Evolutionary conservation across 2,113 vertebrate genomes (phyloP), one percentile per base, ranked within the genome.

Genomic region (Columbina picui): DNA sequence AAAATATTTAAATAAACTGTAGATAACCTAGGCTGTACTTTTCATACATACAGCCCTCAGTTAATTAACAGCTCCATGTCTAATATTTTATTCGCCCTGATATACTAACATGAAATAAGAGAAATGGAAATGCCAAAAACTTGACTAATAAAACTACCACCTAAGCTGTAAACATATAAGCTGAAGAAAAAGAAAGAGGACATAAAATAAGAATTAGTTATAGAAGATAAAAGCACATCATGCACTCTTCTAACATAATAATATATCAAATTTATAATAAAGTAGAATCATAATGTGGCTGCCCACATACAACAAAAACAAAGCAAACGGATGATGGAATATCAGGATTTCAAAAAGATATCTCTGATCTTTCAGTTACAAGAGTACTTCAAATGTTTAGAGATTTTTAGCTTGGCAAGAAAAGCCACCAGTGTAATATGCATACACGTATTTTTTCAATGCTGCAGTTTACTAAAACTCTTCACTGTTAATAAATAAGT

Each of bases 361-460:
- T 69, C 96, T 96, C 96, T 97, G 96, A 97, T 96, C 96, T 95
- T 96, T 96, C 96, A 96, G 93, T 97, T 94, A 96, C 41, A 89
- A 65, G 80, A 90, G 52, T 89, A 92, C 96, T 96, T 97, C 90
- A 96, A 96, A 96, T 95, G 65, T 96, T 96, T 93, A 96, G 92
- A 95, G 80, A 91, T 94, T 97, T 97, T 96, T 93, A 93, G 56
- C 92, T 95, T 96, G 96, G 95, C 92, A 96, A 94, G 86, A 79
- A 84, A 95, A 95, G 69, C 84, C 90, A 96, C 86, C 80, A 90
- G 86, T 91, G 43, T 96, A 96, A 96, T 95, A 96, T 79, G 65
- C 90, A 96, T 78, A 95, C 86, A 94, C 45, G n/a, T 70, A 94
- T 92, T 95, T 94, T 96, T 96, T 90, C 93, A 94, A 89, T 92